phyloP scores from a whole-genome alignment of 2,888 invertebrate genomes.

The Hedya salicella region DNA sequence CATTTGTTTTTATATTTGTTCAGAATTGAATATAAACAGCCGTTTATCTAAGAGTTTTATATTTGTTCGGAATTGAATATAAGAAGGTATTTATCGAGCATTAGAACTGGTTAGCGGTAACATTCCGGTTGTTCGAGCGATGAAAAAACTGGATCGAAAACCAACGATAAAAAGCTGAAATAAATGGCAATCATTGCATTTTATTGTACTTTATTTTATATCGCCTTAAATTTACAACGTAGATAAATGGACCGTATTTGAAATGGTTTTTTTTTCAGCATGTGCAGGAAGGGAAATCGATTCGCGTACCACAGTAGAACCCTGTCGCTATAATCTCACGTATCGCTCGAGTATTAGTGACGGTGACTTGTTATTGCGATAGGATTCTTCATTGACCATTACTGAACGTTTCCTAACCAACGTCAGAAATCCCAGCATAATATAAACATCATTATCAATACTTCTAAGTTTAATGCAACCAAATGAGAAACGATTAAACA shows the following conservation, averaged over 20 bases:
- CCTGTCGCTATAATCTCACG: no score
- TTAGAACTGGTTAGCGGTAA: slow-evolving; percentile 15
- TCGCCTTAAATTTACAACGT: neutral
- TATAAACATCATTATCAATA: slow-evolving; percentile 14
- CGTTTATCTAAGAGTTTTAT: slow-evolving; percentile 24
- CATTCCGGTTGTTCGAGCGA: slow-evolving; percentile 4
- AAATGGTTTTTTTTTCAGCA: neutral
- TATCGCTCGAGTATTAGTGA: no score
- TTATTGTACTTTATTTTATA: slow-evolving; percentile 4
- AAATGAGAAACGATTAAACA: slow-evolving; percentile 49
- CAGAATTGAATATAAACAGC: slow-evolving; percentile 20
- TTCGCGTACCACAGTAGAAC: no score
- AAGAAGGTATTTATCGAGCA: slow-evolving; percentile 21
- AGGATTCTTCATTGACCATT: no score
- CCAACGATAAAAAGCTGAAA: slow-evolving; percentile 12
- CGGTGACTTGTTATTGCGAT: no score
- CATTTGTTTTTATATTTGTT: slow-evolving; percentile 32
- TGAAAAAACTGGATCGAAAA: slow-evolving; percentile 32
- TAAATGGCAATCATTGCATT: slow-evolving; percentile 4
- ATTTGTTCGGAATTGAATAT: slow-evolving; percentile 31
- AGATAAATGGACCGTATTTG: slow-evolving; percentile 7
- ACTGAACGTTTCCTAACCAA: no score
- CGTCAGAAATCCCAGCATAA: neutral
- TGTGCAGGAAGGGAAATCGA: no score
- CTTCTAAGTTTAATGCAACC: slow-evolving; percentile 34